Base-by-base conservation (phyloP, 2,797 vertebrate species). In the Lutjanus campechanus region DNA sequence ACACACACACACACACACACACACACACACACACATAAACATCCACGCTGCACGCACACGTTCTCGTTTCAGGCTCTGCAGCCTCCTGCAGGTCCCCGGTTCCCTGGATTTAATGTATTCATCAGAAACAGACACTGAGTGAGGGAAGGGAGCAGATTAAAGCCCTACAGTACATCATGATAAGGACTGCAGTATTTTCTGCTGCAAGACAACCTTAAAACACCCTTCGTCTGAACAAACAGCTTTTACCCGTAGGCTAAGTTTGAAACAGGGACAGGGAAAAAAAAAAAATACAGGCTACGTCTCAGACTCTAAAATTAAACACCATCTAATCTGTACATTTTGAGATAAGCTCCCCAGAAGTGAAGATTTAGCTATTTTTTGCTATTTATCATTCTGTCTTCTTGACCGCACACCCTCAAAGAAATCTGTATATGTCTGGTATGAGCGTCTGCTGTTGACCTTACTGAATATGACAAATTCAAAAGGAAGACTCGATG, bases 401-500 rank as follows among this genome's bases (percentile, higher is more conserved):
- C 17, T 43, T 71, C 46, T 62, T 22, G 15, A 73, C 25, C 61
- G 9, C 40, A 64, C 43, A 58, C 36, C 49, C 7, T 58, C 15
- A 76, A 81, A 83, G 75, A 49, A 83, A 83, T 77, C 70, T 19
- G 84, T 64, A 67, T 20, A 44, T 61, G 20, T 84, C 73, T 55
- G 49, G 46, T 76, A 51, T 81, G 64, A 82, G 62, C 56, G 19
- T 85, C 41, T 70, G 51, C 74, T 59, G 61, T 83, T 85, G 56
- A 85, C 67, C 69, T 76, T 75, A 71, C 56, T 86, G 69, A 78
- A 67, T 70, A 66, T 79, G 79, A 85, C 54, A 51, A 76, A 84
- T 89, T 87, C 54, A 62, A 85, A 91, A 85, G 93, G 94, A 95
- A 95, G 93, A 94, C 93, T 93, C 44, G 22, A 81, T 86, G 83